Evolutionary conservation across 2,888 invertebrate genomes (phyloP), one percentile per base, ranked within the genome.

Genomic region (Nemotelus nigrinus): DNA sequence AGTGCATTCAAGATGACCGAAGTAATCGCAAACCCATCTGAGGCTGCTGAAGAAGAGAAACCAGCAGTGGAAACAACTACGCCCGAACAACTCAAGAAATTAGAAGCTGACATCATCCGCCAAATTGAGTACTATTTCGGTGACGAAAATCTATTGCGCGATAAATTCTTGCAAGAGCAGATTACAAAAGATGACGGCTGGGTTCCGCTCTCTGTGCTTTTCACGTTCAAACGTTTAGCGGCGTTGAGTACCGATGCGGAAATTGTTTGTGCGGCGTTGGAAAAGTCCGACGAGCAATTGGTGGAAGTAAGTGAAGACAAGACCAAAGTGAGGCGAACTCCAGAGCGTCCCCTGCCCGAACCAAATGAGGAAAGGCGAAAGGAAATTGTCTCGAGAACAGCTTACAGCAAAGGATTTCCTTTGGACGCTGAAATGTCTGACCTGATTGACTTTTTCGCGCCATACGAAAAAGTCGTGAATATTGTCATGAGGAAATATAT

Each of bases 91-190:
- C 50, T 81, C 2, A 78, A 84, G 2, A 88, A 88, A 10, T 82
- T 92, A 75, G 92, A 93, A 78, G 87, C 86, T 74, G 89, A 90
- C 77, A 92, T 94, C 65, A 91, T 93, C 80, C 90, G 90, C 3
- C 94, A 93, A 86, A 88, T 93, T 5, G 87, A 87, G 81, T 86
- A 86, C 78, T 87, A 87, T 57, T 95, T 94, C 89, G 97, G 99
- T 71, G 96, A 99, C 86, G 90, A 94, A 3, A 99, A 99, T 88
- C 89, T 99, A 74, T 93, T 93, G 0, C 91, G 94, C 79, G 99
- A 99, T 86, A 97, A 95, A 87, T 99, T 98, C 85, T 89, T 99
- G n/a, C 91, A 92, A 82, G 94, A 95, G 79, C 93, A 97, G 87
- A 91, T 94, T 1, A 92, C 92, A 81, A 89, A 94, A 80, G 94